Conservation (phyloP, 2,888 invertebrate species). For the Drosophila barbarae region DNA sequence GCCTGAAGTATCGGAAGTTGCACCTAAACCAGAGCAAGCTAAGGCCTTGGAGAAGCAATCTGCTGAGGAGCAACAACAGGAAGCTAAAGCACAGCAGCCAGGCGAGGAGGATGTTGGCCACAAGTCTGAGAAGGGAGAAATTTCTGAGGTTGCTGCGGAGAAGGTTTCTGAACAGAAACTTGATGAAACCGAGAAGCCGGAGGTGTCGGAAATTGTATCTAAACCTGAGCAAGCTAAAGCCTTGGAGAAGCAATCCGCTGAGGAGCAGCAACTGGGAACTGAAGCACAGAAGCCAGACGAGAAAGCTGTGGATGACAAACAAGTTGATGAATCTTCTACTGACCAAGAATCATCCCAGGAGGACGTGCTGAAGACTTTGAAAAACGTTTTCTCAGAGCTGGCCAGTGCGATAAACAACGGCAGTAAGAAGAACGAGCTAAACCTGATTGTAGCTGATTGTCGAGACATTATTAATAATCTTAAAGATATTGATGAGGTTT, state of each 20-base stretch:
- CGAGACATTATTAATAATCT: conserved; percentile 45
- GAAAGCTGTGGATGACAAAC: neutral
- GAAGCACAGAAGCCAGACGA: neutral
- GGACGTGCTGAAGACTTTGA: neutral
- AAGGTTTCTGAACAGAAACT: conserved; percentile 8
- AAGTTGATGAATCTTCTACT: neutral
- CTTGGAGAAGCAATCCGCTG: neutral
- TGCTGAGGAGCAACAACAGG: conserved; percentile 6
- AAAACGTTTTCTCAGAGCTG: neutral
- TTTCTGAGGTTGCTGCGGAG: conserved; percentile 13
- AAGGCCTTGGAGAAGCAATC: conserved; percentile 12
- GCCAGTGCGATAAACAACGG: neutral
- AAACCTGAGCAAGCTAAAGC: conserved; percentile 10
- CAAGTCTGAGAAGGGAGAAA: conserved; percentile 6
- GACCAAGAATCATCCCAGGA: conserved; percentile 19
- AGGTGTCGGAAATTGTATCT: neutral
- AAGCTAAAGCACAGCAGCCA: neutral
- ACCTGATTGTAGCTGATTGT: conserved; percentile 31
- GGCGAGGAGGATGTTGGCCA: neutral
- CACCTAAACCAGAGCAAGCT: conserved; percentile 6
- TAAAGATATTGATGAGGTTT: conserved; percentile 44
- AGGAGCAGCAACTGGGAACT: neutral
- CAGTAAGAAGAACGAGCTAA: neutral
- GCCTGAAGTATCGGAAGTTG: neutral
- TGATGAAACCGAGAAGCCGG: conserved; percentile 18